A percentile compares a stretch with the other conserved stretches of the same genome.
Conservation (phyloP, 2,888 invertebrate species). For the Drosophila atroscutellata region DNA sequence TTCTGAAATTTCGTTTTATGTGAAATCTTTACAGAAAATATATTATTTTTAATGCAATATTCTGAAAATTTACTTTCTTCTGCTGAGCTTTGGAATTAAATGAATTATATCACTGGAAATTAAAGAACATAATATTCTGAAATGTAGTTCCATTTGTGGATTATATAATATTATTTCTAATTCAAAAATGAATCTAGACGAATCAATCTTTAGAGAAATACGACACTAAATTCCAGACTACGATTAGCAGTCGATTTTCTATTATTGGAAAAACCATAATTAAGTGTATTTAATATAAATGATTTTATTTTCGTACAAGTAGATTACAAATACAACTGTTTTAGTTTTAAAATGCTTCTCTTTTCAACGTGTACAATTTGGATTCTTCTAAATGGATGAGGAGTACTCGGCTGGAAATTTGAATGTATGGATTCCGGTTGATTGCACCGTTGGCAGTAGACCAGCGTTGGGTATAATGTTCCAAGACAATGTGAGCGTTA, state of each 20-base stretch:
- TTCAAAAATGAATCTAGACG: not conserved
- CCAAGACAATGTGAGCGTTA: conserved; percentile 97
- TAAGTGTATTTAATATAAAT: conserved; percentile 44
- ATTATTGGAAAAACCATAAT: not conserved
- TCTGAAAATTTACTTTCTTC: not conserved
- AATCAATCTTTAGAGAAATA: not conserved
- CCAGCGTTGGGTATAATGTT: conserved; percentile 99
- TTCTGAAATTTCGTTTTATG: not conserved
- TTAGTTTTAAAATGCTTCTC: conserved; percentile 12
- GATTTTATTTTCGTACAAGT: conserved; percentile 50
- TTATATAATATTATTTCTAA: not conserved
- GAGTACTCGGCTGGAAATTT: conserved; percentile 96
- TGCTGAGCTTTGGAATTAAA: not conserved
- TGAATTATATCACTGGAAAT: no score
- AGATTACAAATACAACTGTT: conserved; percentile 33
- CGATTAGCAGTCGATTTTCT: not conserved
- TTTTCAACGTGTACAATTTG: conserved; percentile 1
- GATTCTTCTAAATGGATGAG: conserved; percentile 85
- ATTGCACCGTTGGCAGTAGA: conserved; percentile 93
- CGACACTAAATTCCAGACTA: not conserved
- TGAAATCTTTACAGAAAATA: not conserved
- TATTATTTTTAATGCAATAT: not conserved
- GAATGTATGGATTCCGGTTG: conserved; percentile 93
- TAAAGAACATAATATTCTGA: no score
- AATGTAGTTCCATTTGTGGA: no score